Base-by-base conservation (phyloP, 2,797 vertebrate genomes). In the Anableps anableps region DNA sequence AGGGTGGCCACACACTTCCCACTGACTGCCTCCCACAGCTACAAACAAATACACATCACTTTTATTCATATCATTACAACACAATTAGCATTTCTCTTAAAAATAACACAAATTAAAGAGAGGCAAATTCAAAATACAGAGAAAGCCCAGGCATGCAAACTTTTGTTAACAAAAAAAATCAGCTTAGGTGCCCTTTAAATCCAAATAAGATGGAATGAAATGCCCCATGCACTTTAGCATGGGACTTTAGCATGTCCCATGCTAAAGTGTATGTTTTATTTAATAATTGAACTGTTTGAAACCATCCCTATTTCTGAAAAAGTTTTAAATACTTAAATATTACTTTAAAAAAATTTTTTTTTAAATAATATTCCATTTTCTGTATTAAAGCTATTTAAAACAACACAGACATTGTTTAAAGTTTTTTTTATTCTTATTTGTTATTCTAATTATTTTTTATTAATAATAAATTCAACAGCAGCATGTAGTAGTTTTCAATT, bases 11-110 rank as follows among this genome's bases (percentile, higher is more conserved):
- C 53, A 83, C 95, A 97, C 72, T 94, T 94, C 47, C 97, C 97
- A 83, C 86, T 95, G 76, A 78, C 71, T 43, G 96, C 92, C 50
- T 97, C 94, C 98, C 98, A 99, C 83, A 99, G 86, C 98, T 99
- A 92, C 34, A 90, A 85, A 87, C 16, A 89, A 55, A 93, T 58
- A 87, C 21, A 53, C 48, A 29, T 80, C 74, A 76, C 23, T 36
- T 47, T 80, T 6, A 31, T 38, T 68, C 36, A 41, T 9, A 26
- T 64, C 41, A 16, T 45, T 5, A 47, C 5, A 71, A n/a, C 68
- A 60, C 14, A 60, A n/a, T 60, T 31, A 60, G 58, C 58, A 71
- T 71, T 71, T 45, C 41, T 45, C 10, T 71, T 9, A n/a, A 43
- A 43, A 71, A 71, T n/a, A 9, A 41, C 36, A 26, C 19, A 68